Evolutionary conservation across 1,140 invertebrate genomes (phyloP).

Genomic region (Brachionus rubens): DNA sequence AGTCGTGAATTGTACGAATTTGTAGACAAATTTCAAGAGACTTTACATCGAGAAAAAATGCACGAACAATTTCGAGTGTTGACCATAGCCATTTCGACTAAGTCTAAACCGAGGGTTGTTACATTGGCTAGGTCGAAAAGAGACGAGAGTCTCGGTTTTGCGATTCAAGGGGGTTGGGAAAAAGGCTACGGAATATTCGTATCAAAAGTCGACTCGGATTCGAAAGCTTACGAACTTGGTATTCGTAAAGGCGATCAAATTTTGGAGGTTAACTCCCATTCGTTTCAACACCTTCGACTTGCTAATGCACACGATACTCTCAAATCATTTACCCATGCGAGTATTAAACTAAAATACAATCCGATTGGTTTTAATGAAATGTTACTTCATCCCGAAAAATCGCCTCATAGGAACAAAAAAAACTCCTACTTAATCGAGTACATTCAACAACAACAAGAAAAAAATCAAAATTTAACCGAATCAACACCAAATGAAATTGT

Average conservation of each 20-base stretch:
- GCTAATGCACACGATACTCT: slow-evolving; percentile 85
- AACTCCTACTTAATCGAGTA: slow-evolving; percentile 58
- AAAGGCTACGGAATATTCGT: slow-evolving; percentile 88
- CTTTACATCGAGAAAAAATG: slow-evolving; percentile 56
- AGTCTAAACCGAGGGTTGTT: slow-evolving; percentile 83
- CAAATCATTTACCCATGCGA: slow-evolving; percentile 85
- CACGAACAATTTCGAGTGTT: slow-evolving; percentile 70
- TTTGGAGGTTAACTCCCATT: slow-evolving; percentile 92
- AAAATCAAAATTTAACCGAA: slow-evolving; percentile 60
- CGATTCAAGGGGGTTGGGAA: slow-evolving; percentile 82
- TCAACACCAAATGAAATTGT: neutral
- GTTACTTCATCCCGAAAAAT: slow-evolving; percentile 40
- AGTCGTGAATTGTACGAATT: slow-evolving; percentile 94
- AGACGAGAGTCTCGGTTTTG: slow-evolving; percentile 71
- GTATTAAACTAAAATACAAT: slow-evolving; percentile 94
- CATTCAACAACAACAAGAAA: slow-evolving; percentile 78
- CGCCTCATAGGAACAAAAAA: slow-evolving; percentile 27
- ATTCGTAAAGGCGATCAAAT: slow-evolving; percentile 90
- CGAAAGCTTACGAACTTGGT: slow-evolving; percentile 91
- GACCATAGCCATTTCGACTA: slow-evolving; percentile 92
- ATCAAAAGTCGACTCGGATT: slow-evolving; percentile 82
- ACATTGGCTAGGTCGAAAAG: slow-evolving; percentile 83
- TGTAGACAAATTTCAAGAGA: slow-evolving; percentile 81
- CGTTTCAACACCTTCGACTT: slow-evolving; percentile 84
- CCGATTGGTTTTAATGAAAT: slow-evolving; percentile 66